Conservation (phyloP, 2,888 invertebrate genomes). For the Sphecodes monilicornis region DNA sequence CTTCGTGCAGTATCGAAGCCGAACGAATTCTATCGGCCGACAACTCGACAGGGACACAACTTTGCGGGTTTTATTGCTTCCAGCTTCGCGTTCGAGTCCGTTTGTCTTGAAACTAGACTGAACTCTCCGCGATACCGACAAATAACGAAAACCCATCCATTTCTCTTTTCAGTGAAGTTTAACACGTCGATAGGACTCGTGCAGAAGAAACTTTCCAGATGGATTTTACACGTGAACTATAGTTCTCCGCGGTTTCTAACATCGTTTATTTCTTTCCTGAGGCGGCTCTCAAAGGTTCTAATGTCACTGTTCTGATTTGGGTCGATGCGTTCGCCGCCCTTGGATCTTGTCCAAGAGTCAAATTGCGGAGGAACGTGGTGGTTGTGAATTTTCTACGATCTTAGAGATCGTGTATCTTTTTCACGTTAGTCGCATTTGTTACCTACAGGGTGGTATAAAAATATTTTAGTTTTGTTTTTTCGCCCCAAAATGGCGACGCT, state of each 20-base stretch:
- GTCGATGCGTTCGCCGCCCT: not conserved
- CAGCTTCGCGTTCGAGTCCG: not conserved
- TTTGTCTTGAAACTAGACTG: not conserved
- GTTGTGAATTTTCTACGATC: not conserved
- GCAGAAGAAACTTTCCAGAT: not conserved
- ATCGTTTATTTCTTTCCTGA: not conserved
- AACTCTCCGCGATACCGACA: not conserved
- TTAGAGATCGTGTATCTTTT: not conserved
- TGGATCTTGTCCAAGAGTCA: not conserved
- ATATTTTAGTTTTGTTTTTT: too few species aligned
- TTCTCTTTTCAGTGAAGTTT: not conserved
- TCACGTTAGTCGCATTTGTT: too few species aligned
- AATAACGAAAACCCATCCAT: not conserved
- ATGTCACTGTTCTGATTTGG: conserved; percentile 2
- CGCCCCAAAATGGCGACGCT: too few species aligned
- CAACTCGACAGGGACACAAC: not conserved
- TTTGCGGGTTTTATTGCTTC: not conserved
- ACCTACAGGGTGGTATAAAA: too few species aligned
- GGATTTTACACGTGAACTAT: not conserved
- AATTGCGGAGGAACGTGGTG: not conserved
- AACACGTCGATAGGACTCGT: not conserved
- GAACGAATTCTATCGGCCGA: not conserved
- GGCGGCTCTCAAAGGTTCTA: not conserved
- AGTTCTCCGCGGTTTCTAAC: not conserved
- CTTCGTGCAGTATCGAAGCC: not conserved